Conservation (phyloP, 2,888 invertebrate species). For the Andrena minutula region DNA sequence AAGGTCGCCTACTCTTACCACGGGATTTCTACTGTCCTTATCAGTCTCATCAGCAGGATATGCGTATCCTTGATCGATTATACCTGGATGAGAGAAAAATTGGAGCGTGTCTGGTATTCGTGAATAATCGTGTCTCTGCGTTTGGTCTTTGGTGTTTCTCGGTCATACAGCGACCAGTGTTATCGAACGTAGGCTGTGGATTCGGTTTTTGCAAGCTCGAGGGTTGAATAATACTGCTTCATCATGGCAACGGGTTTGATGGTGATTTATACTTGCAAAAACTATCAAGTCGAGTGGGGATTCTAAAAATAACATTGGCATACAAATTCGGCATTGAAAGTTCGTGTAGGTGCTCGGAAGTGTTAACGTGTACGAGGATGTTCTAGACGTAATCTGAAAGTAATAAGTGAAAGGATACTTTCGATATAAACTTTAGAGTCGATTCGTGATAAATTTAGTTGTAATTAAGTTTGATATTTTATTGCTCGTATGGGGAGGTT, state of each 20-base stretch:
- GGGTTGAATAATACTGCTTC: background rate
- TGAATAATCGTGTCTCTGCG: background rate
- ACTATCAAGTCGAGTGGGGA: background rate
- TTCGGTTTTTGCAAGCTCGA: background rate
- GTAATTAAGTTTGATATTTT: background rate
- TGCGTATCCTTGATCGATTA: slow-evolving; percentile 53
- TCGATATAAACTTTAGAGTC: background rate
- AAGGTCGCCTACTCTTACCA: slow-evolving; percentile 65
- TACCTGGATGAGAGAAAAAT: slow-evolving; percentile 19
- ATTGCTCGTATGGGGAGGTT: background rate
- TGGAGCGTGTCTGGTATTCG: slow-evolving; percentile 38
- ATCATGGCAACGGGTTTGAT: slow-evolving; percentile 3
- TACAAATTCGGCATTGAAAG: background rate
- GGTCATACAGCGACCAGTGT: background rate
- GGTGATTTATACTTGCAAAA: background rate
- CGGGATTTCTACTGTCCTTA: slow-evolving; percentile 39
- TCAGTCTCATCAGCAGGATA: slow-evolving; percentile 48
- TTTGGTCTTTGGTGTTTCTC: background rate
- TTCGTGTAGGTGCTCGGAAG: background rate
- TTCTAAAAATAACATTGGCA: background rate
- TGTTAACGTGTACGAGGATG: background rate
- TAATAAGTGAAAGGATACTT: background rate
- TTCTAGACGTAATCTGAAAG: background rate
- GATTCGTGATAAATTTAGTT: background rate
- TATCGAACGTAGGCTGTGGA: background rate